phyloP scores from a whole-genome alignment of 2,888 invertebrate species.

The Rhimphoctona megacephalus region DNA sequence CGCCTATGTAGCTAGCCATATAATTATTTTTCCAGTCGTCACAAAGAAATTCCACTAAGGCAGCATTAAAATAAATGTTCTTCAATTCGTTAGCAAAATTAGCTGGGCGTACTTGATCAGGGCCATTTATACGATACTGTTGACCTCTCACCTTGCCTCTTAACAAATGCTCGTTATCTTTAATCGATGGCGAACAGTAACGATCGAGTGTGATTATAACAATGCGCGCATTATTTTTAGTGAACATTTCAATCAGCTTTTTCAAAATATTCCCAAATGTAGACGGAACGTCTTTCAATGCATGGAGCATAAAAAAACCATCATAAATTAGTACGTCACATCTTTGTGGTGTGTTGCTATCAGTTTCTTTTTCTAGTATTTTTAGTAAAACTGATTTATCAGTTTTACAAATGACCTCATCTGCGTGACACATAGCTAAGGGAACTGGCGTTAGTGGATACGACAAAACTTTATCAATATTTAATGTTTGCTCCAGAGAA shows the following conservation, averaged over 20 bases:
- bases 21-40: constrained; percentile 74
- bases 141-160: constrained; percentile 16
- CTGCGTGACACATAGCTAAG: constrained; percentile 50
- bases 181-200: constrained; percentile 65
- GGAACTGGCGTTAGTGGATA: constrained; percentile 49
- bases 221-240: constrained; percentile 13
- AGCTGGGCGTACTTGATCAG: constrained; percentile 52
- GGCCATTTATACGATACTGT: constrained; percentile 55
- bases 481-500: constrained; percentile 56
- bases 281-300: constrained; percentile 54
- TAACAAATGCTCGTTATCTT: constrained; percentile 63
- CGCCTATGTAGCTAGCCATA: constrained; percentile 72
- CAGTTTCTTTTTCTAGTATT: constrained; percentile 34
- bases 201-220: constrained; percentile 61
- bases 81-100: constrained; percentile 58
- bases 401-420: constrained; percentile 54
- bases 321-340: constrained; percentile 62
- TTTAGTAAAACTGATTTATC: constrained; percentile 45
- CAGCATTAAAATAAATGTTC: constrained; percentile 66
- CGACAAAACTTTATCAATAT: constrained; percentile 58
- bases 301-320: constrained; percentile 63
- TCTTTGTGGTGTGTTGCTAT: constrained; percentile 20
- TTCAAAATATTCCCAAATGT: constrained; percentile 59
- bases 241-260: constrained; percentile 37
- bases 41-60: constrained; percentile 75